These are phyloP conservation scores for Clistopyga incitator DNA, from an alignment of 2,888 invertebrate genomes.

Conservation along the genomic window DNA sequence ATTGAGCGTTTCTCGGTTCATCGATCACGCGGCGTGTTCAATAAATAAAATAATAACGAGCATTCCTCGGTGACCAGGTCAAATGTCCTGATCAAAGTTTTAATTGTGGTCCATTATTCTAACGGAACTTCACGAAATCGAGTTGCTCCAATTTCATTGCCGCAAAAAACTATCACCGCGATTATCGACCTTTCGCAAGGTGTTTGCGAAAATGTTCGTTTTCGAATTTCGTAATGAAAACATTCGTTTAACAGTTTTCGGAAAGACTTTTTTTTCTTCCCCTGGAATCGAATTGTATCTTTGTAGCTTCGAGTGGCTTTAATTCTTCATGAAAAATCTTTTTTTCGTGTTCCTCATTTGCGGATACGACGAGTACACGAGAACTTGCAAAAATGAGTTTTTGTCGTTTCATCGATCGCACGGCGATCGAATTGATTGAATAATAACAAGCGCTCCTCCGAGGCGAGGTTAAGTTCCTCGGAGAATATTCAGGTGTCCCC, in stretches of 20 bases:
- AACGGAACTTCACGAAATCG: neutral
- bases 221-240: too few relatives aligned
- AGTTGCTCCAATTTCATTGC: neutral
- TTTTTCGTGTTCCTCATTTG: neutral
- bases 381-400: neutral
- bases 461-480: slow-evolving; percentile 61
- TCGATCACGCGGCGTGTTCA: too few relatives aligned
- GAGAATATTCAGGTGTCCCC: slow-evolving; percentile 9
- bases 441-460: neutral
- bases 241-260: too few relatives aligned
- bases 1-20: too few relatives aligned
- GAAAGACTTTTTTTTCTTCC: too few relatives aligned
- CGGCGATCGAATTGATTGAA: slow-evolving; percentile 1
- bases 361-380: too few relatives aligned
- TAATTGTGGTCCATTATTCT: too few relatives aligned
- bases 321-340: slow-evolving; percentile 14
- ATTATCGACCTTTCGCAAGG: too few relatives aligned
- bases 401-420: slow-evolving; percentile 8
- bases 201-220: too few relatives aligned
- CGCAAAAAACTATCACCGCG: neutral
- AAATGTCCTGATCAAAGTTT: neutral
- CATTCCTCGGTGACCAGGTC: too few relatives aligned
- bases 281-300: too few relatives aligned
- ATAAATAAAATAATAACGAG: too few relatives aligned
- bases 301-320: neutral